Evolutionary conservation across 2,113 vertebrate genomes (phyloP).

Genomic region (Lepus europaeus): DNA sequence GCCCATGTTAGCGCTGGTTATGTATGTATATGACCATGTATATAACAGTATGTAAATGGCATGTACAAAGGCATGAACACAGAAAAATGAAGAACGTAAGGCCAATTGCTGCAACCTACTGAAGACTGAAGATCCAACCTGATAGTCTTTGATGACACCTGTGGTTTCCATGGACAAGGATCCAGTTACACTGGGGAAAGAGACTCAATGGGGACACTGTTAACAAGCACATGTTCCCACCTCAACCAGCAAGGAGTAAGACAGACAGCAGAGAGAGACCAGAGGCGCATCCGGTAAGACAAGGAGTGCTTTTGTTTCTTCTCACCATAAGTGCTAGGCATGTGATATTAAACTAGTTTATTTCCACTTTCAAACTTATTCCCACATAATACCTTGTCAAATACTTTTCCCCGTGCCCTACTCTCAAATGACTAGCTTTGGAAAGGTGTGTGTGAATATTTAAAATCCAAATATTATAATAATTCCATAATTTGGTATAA

Average conservation of each 20-base stretch:
- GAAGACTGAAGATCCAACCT: not conserved
- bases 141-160: not conserved
- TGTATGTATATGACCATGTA: not conserved
- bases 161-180: not conserved
- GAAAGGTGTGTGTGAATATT: not conserved
- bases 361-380: conserved; percentile 19
- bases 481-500: not conserved
- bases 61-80: not conserved
- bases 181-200: not conserved
- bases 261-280: not conserved
- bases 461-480: conserved; percentile 44
- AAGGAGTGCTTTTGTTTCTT: not conserved
- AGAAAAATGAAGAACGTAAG: not conserved
- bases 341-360: not conserved
- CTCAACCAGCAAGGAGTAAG: not conserved
- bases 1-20: not conserved
- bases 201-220: not conserved
- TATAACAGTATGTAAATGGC: not conserved
- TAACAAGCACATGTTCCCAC: not conserved
- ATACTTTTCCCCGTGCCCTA: not conserved
- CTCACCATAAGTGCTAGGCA: not conserved
- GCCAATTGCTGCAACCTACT: not conserved
- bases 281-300: not conserved
- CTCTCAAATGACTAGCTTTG: not conserved
- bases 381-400: not conserved